phyloP scores from a whole-genome alignment of 2,888 invertebrate genomes.

The Napeogenes sylphis region DNA sequence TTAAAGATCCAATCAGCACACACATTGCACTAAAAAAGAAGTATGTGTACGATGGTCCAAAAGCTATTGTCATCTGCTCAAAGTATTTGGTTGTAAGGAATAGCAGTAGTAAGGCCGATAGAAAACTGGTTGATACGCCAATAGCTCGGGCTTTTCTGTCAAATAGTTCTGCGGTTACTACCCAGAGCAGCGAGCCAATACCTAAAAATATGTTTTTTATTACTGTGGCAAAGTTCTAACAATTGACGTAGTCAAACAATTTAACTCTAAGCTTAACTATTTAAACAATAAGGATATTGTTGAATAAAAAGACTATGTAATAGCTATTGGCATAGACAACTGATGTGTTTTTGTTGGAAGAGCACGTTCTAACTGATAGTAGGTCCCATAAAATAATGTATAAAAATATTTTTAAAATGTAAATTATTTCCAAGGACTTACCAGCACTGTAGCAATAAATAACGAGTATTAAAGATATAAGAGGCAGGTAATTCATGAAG shows the following conservation, averaged over 20 bases:
- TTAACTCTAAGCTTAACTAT: background rate
- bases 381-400: no score
- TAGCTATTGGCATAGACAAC: no score
- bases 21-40: constrained; percentile 45
- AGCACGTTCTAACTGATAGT: no score
- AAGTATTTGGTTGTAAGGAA: constrained; percentile 52
- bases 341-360: no score
- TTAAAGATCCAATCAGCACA: constrained; percentile 37
- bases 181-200: constrained; percentile 52
- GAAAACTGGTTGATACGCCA: constrained; percentile 39
- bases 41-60: constrained; percentile 50
- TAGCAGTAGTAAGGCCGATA: constrained; percentile 30
- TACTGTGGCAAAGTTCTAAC: background rate
- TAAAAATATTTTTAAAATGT: no score
- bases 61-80: constrained; percentile 33
- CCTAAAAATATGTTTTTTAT: constrained; percentile 39
- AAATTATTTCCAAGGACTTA: constrained; percentile 30
- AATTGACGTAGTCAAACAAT: background rate
- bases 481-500: constrained; percentile 54
- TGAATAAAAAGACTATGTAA: no score
- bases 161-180: constrained; percentile 51
- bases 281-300: background rate
- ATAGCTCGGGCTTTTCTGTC: constrained; percentile 47
- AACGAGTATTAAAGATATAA: constrained; percentile 52
- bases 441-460: constrained; percentile 58